Evolutionary conservation across 1,140 invertebrate species (phyloP).

Genomic region (Colletes gigas): DNA sequence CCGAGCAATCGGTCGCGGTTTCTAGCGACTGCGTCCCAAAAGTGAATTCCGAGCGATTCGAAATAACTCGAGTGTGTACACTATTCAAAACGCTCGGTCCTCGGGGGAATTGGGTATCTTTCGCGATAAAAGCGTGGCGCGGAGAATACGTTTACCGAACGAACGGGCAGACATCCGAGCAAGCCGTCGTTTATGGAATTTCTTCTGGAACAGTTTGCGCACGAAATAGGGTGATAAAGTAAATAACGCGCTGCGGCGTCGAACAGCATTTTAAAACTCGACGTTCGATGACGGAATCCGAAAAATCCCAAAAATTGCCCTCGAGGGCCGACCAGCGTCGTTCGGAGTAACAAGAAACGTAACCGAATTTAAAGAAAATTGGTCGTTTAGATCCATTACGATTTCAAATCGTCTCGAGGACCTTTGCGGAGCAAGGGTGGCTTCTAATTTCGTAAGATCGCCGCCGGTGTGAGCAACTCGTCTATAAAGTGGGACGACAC

Average conservation of each 20-base stretch:
- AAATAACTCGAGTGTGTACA: slow-evolving; percentile 20
- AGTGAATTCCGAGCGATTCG: slow-evolving; percentile 32
- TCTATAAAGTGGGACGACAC: slow-evolving; percentile 55
- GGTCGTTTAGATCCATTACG: too few species aligned
- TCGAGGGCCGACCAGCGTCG: too few species aligned
- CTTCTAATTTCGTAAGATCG: slow-evolving; percentile 17
- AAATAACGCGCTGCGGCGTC: too few species aligned
- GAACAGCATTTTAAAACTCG: too few species aligned
- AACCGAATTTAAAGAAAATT: too few species aligned
- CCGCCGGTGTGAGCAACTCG: background rate
- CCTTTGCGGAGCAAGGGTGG: background rate
- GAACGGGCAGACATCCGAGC: background rate
- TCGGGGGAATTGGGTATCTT: slow-evolving; percentile 14
- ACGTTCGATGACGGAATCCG: too few species aligned
- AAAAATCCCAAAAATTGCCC: too few species aligned
- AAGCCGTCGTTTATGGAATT: background rate
- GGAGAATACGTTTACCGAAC: slow-evolving; percentile 1
- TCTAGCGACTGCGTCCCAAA: slow-evolving; percentile 4
- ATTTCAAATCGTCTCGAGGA: too few species aligned
- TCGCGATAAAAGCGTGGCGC: slow-evolving; percentile 8
- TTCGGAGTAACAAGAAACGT: too few species aligned
- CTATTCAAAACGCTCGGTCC: slow-evolving; percentile 20
- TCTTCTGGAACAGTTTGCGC: background rate
- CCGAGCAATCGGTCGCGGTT: slow-evolving; percentile 34
- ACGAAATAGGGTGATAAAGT: too few species aligned